A percentile compares a stretch with the other conserved stretches of the same genome.
Evolutionary conservation across 2,888 invertebrate species (phyloP).

Genomic region (Hedya salicella): DNA sequence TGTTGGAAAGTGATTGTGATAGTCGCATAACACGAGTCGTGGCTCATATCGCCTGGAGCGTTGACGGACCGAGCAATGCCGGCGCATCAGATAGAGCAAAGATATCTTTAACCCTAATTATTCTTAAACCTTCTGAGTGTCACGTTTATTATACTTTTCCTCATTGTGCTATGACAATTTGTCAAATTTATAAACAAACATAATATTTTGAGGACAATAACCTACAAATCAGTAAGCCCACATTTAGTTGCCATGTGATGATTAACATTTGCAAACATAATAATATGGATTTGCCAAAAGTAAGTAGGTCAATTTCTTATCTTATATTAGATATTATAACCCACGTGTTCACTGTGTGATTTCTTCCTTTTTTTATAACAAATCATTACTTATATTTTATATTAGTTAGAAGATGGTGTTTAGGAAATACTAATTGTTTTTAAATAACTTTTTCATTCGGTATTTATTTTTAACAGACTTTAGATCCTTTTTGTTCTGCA

Average conservation of each 20-base stretch:
- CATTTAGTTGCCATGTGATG: conserved; percentile 41
- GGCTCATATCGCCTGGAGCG: conserved; percentile 47
- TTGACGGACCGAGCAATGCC: conserved; percentile 32
- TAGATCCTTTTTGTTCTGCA: no score
- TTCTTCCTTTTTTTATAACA: conserved; percentile 5
- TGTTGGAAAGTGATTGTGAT: conserved; percentile 47
- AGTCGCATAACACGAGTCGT: conserved; percentile 45
- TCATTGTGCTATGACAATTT: conserved; percentile 45
- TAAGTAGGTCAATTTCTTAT: conserved; percentile 66
- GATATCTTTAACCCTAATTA: conserved; percentile 25
- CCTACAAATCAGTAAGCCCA: conserved; percentile 52
- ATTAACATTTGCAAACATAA: conserved; percentile 39
- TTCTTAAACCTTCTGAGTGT: conserved; percentile 21
- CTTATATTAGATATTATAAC: conserved; percentile 43
- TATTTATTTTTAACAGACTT: no score
- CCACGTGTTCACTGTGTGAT: conserved; percentile 33
- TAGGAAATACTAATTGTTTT: no score
- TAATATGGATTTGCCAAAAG: conserved; percentile 59
- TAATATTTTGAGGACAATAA: conserved; percentile 57
- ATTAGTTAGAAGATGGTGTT: neutral
- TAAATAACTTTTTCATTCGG: neutral
- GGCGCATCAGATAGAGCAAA: conserved; percentile 33
- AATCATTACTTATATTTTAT: conserved; percentile 13
- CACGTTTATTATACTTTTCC: conserved; percentile 45
- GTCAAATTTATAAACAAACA: conserved; percentile 58